Conservation (phyloP, 2,888 invertebrate species). For the Nomada fabriciana region DNA sequence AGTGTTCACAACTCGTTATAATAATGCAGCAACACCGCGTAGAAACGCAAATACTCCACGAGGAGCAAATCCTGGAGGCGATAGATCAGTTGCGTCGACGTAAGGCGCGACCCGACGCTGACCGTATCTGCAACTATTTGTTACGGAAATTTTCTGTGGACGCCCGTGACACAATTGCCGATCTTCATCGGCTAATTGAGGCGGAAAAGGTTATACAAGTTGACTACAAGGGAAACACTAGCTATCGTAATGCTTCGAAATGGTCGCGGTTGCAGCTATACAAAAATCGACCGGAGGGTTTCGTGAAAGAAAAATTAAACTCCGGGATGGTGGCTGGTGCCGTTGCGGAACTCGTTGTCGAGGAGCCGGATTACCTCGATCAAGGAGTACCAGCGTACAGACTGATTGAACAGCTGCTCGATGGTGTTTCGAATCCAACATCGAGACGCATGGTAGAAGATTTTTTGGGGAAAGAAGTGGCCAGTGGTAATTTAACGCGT, state of each 20-base stretch:
- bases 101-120: constrained; percentile 93
- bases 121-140: constrained; percentile 93
- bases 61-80: constrained; percentile 92
- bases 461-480: constrained; percentile 88
- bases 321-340: constrained; percentile 87
- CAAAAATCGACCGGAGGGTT: constrained; percentile 85
- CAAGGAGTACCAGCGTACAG: constrained; percentile 90
- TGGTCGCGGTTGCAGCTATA: constrained; percentile 85
- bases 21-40: constrained; percentile 78
- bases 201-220: constrained; percentile 92
- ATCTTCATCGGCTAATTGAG: constrained; percentile 91
- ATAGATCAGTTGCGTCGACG: constrained; percentile 93
- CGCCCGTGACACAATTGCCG: constrained; percentile 89
- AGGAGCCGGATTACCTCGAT: constrained; percentile 90
- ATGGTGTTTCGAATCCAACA: constrained; percentile 87
- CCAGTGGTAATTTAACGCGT: constrained; percentile 88
- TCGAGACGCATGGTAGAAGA: constrained; percentile 88
- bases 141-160: constrained; percentile 90
- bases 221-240: constrained; percentile 94
- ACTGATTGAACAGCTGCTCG: constrained; percentile 87
- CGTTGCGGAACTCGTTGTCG: constrained; percentile 89
- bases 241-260: constrained; percentile 93
- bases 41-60: constrained; percentile 88
- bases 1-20: constrained; percentile 34
- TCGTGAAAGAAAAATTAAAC: constrained; percentile 84